These are phyloP conservation scores for Cossypha niveicapilla DNA, from an alignment of 2,797 vertebrate genomes.

Conservation along the genomic window DNA sequence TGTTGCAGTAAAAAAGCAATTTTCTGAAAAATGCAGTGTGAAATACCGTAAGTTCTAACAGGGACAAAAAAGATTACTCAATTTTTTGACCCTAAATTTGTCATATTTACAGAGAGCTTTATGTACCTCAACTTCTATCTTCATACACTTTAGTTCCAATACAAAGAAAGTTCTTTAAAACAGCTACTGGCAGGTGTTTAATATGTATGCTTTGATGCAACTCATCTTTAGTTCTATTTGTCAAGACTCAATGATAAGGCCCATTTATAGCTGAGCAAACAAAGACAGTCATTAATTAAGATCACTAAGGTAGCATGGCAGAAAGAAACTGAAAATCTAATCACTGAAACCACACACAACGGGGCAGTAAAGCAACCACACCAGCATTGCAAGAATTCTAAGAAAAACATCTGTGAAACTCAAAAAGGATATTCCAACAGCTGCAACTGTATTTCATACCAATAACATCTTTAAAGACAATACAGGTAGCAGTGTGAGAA, in stretches of 20 bases:
- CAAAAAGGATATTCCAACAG: neutral
- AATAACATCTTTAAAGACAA: neutral
- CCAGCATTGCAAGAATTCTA: neutral
- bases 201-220: neutral
- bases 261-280: neutral
- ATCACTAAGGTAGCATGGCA: neutral
- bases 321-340: neutral
- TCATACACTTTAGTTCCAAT: neutral
- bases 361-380: neutral
- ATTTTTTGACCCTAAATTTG: neutral
- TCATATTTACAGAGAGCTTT: neutral
- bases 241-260: neutral
- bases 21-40: neutral
- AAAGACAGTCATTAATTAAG: neutral
- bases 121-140: neutral
- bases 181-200: neutral
- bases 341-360: neutral
- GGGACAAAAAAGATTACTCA: neutral
- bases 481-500: neutral
- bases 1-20: neutral
- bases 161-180: slow-evolving; percentile 22
- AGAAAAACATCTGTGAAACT: neutral
- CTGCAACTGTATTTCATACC: neutral
- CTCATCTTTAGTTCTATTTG: neutral
- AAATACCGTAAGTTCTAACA: neutral